A percentile compares a stretch with the other conserved stretches of the same genome.
These are phyloP conservation scores for Pangasius mekongensis DNA, from an alignment of 2,797 vertebrate species.

Conservation along the genomic window DNA sequence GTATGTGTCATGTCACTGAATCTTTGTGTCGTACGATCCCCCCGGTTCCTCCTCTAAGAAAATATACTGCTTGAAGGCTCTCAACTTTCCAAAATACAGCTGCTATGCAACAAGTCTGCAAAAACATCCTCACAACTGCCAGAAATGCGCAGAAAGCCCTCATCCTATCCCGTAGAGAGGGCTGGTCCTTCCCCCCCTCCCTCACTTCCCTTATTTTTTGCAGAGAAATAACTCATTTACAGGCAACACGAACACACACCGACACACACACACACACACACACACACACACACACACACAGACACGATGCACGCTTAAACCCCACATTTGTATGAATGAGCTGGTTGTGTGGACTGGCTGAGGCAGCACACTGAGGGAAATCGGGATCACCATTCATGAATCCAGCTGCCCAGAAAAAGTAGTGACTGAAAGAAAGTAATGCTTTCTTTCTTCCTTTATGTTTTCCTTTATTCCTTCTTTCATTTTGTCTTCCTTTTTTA, in stretches of 20 bases:
- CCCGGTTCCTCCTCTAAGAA: slow-evolving; percentile 56
- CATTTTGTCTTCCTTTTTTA: not conserved
- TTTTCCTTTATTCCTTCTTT: not conserved
- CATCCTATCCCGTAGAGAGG: slow-evolving; percentile 55
- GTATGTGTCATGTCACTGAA: slow-evolving; percentile 37
- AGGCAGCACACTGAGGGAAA: slow-evolving; percentile 74
- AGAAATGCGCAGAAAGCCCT: slow-evolving; percentile 64
- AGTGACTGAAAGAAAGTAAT: slow-evolving; percentile 6
- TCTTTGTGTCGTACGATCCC: slow-evolving; percentile 38
- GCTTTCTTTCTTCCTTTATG: not conserved
- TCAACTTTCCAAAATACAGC: slow-evolving; percentile 81
- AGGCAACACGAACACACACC: slow-evolving; percentile 48
- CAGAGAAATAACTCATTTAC: slow-evolving; percentile 54
- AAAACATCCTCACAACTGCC: slow-evolving; percentile 77
- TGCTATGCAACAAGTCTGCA: slow-evolving; percentile 78
- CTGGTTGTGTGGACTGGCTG: slow-evolving; percentile 80
- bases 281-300: slow-evolving; percentile 56
- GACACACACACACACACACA: slow-evolving; percentile 57
- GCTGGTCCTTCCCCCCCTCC: slow-evolving; percentile 43
- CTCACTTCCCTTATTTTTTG: slow-evolving; percentile 45
- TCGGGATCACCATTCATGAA: slow-evolving; percentile 76
- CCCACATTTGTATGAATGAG: slow-evolving; percentile 81
- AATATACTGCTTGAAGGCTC: slow-evolving; percentile 70
- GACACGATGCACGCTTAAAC: slow-evolving; percentile 59
- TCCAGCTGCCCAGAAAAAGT: slow-evolving; percentile 28